Base-by-base conservation (phyloP, 2,888 invertebrate genomes). In the Cabera pusaria region DNA sequence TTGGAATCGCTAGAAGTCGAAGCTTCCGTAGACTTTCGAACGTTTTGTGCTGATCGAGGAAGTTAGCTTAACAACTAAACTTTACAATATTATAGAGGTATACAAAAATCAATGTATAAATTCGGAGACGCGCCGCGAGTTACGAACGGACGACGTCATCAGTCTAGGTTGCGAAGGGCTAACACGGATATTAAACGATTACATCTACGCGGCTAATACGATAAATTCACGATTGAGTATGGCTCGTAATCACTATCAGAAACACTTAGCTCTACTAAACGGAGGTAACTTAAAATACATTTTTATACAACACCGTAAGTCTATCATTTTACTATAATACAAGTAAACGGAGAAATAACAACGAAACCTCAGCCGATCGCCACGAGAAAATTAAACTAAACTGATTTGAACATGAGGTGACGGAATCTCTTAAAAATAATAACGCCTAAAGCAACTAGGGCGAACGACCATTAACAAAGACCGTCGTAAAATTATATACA, bases 221-320 rank as follows among this genome's bases (percentile, higher is more conserved):
- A 72, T 78, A 81, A 83, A 80, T 80, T 81, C 83, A 80, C 72
- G 63, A 69, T 49, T 78, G 81, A 85, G 83, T 85, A 83, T 85
- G 84, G 77, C 81, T 59, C 66, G 64, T 74, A 72, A 64, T 70
- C 62, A 73, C 81, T 81, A 82, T 77, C 59, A 64, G 75, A 80
- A 84, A 83, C 79, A 67, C 81, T 84, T 83, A 85, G 33, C 65
- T 71, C 47, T 50, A 53, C 52, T 54, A 54, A 64, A 39, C 34
- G 43, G 44, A 79, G 61, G 59, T 78, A 72, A 67, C 71, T 72
- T 80, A 82, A 66, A 73, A 71, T 77, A 79, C 59, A 67, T 45
- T 68, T 70, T 76, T 79, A 72, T 78, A 85, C 77, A 79, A 50
- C 70, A 72, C 62, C 65, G 70, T 64, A 8, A 23, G 6, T 31